Conservation (phyloP, 2,888 invertebrate genomes). For the Lithophane leautieri region DNA sequence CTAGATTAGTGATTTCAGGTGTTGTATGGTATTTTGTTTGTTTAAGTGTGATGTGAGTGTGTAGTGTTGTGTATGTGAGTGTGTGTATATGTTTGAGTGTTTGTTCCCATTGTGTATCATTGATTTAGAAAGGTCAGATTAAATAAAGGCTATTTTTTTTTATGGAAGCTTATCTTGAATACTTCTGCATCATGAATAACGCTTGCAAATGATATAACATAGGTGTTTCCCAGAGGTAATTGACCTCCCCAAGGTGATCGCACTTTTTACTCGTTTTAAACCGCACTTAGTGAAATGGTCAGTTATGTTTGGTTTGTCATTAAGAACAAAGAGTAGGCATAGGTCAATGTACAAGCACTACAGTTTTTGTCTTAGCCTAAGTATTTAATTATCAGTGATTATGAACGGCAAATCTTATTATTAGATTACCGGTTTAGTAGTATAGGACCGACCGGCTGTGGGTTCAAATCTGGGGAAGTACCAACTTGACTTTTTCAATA, state of each 20-base stretch:
- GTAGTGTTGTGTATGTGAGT: too few species aligned
- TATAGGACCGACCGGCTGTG: background rate
- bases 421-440: background rate
- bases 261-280: background rate
- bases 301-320: background rate
- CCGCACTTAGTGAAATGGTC: background rate
- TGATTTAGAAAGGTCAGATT: too few species aligned
- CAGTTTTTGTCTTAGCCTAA: background rate
- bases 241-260: background rate
- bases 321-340: background rate
- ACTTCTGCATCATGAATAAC: background rate
- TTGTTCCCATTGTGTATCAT: too few species aligned
- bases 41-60: too few species aligned
- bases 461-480: too few species aligned
- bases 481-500: too few species aligned
- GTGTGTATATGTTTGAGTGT: too few species aligned
- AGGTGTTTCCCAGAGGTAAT: constrained; percentile 3
- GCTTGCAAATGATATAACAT: background rate
- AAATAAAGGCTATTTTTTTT: too few species aligned
- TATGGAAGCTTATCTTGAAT: too few species aligned
- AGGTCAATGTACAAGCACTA: background rate
- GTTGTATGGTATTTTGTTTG: too few species aligned
- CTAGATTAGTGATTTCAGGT: too few species aligned
- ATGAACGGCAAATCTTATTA: background rate
- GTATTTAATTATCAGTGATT: background rate